phyloP scores from a whole-genome alignment of 2,113 vertebrate species.

The Cyphomyrus plagiostoma region DNA sequence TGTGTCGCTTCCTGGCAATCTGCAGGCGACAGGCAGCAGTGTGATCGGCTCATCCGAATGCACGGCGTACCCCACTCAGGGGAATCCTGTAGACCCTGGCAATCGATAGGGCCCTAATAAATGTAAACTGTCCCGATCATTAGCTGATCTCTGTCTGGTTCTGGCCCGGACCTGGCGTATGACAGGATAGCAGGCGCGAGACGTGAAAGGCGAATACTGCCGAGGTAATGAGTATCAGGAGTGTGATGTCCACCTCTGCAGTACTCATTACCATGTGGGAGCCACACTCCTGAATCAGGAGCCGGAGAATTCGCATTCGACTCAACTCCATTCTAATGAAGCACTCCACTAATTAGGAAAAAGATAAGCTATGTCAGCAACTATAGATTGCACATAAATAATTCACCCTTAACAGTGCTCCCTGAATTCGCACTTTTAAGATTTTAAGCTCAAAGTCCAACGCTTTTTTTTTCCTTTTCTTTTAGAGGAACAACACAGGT shows the following conservation, averaged over 20 bases:
- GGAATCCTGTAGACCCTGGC: conserved; percentile 35
- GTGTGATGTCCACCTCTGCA: conserved; percentile 21
- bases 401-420: conserved; percentile 22
- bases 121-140: conserved; percentile 48
- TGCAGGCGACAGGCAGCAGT: conserved; percentile 40
- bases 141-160: conserved; percentile 31
- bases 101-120: conserved; percentile 43
- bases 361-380: conserved; percentile 40
- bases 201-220: conserved; percentile 30
- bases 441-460: background rate
- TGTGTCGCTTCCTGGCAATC: conserved; percentile 94
- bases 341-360: conserved; percentile 42
- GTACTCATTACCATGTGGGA: conserved; percentile 33
- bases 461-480: background rate
- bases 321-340: conserved; percentile 27
- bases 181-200: background rate
- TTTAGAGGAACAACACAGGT: background rate
- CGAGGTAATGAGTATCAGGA: conserved; percentile 40
- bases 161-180: background rate
- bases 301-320: conserved; percentile 24
- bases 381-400: conserved; percentile 39
- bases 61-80: background rate
- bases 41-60: background rate
- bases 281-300: conserved; percentile 35
- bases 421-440: conserved; percentile 24